Percentiles rank a stretch among this genome's conserved stretches.
Evolutionary conservation across 1,140 invertebrate species (phyloP).

Genomic region (Danaus plexippus): DNA sequence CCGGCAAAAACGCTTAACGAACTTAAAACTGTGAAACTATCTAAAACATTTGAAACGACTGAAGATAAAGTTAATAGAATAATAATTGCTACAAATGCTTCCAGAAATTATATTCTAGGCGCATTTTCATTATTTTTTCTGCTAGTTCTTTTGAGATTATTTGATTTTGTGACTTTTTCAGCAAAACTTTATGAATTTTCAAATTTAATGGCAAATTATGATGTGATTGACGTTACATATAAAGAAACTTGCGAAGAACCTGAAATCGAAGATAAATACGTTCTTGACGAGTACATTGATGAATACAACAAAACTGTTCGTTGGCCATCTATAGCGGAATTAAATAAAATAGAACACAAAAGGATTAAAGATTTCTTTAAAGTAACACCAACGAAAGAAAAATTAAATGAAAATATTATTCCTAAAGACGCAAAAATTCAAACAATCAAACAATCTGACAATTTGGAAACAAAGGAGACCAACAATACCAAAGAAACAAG

Average conservation of each 20-base stretch:
- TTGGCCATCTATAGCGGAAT: conserved; percentile 30
- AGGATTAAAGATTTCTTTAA: conserved; percentile 30
- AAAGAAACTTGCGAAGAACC: conserved; percentile 17
- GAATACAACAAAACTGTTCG: conserved; percentile 18
- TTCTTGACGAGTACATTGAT: conserved; percentile 22
- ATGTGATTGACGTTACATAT: conserved; percentile 34
- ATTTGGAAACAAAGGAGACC: conserved; percentile 4
- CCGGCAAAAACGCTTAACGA: conserved; percentile 33
- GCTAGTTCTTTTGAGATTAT: conserved; percentile 33
- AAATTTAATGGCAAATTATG: conserved; percentile 42
- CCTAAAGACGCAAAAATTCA: conserved; percentile 8
- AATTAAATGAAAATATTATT: conserved; percentile 2
- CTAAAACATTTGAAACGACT: conserved; percentile 20
- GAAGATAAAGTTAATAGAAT: conserved; percentile 31
- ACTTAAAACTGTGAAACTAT: conserved; percentile 20
- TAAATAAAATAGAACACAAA: conserved; percentile 30
- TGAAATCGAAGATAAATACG: background rate
- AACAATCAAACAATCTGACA: too few species aligned
- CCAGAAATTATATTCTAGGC: conserved; percentile 42
- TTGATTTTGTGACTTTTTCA: conserved; percentile 42
- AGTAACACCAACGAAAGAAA: conserved; percentile 20
- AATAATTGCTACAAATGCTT: conserved; percentile 31
- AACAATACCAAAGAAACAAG: conserved; percentile 1
- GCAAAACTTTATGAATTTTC: conserved; percentile 46
- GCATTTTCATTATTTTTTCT: conserved; percentile 41